Conservation (phyloP, 2,888 invertebrate genomes). For the Archips xylosteana region DNA sequence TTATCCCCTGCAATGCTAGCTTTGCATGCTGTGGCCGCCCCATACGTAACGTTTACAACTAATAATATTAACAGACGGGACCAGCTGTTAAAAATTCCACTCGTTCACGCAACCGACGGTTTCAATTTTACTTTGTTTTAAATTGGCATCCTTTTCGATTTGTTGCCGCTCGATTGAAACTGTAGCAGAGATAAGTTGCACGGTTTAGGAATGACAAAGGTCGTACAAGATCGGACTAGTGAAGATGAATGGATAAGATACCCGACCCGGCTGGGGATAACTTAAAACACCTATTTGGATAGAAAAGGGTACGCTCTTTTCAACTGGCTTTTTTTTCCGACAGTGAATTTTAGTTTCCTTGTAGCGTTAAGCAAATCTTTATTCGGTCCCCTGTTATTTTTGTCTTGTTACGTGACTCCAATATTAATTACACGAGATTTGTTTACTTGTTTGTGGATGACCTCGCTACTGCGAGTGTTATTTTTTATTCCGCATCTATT, state of each 20-base stretch:
- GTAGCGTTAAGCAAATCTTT: not conserved
- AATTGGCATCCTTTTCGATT: conserved; percentile 15
- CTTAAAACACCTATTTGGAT: conserved; percentile 9
- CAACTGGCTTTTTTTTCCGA: conserved; percentile 6
- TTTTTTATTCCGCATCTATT: conserved; percentile 17
- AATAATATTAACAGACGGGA: conserved; percentile 15
- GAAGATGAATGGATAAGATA: conserved; percentile 21
- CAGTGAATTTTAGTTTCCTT: conserved; percentile 5
- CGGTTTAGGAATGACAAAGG: conserved; percentile 15
- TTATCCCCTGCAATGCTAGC: conserved; percentile 31
- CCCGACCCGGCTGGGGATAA: conserved; percentile 7
- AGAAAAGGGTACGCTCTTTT: conserved; percentile 13
- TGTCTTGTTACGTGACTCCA: not conserved
- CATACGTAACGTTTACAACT: conserved; percentile 19
- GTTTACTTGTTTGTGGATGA: conserved; percentile 24
- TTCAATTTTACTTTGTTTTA: conserved; percentile 23
- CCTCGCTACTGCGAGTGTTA: conserved; percentile 13
- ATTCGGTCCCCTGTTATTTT: conserved; percentile 9
- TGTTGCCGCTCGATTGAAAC: conserved; percentile 14
- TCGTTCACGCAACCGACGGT: conserved; percentile 24
- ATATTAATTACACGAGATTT: conserved; percentile 12
- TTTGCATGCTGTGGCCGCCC: conserved; percentile 24
- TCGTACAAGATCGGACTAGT: conserved; percentile 16
- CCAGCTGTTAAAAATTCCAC: conserved; percentile 33
- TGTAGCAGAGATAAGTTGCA: conserved; percentile 12